Conservation (phyloP, 1,140 invertebrate genomes). For the Chrysopa pallens region DNA sequence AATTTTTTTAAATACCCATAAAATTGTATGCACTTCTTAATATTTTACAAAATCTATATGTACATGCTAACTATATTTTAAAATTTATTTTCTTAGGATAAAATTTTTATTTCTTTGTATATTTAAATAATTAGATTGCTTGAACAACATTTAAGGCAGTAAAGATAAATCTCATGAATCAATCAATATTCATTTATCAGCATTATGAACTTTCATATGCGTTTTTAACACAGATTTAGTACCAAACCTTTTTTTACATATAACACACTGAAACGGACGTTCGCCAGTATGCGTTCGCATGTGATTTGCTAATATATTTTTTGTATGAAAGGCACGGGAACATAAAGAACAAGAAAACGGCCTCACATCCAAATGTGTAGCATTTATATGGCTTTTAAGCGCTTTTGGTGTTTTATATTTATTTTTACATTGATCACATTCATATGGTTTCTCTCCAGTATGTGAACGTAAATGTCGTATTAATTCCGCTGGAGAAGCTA, state of each 20-base stretch:
- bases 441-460: not conserved
- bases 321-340: constrained; percentile 14
- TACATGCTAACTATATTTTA: no score
- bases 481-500: not conserved
- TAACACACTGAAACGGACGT: constrained; percentile 24
- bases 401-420: not conserved
- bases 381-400: not conserved
- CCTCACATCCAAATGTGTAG: constrained; percentile 6
- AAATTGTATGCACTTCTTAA: no score
- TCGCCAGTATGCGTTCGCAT: constrained; percentile 25
- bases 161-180: no score
- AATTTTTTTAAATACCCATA: no score
- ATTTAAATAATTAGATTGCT: no score
- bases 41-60: no score
- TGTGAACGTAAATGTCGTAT: not conserved
- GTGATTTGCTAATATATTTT: constrained; percentile 5
- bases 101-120: no score
- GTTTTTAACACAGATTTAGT: no score
- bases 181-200: no score
- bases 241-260: constrained; percentile 19
- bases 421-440: not conserved
- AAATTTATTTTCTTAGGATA: no score
- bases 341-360: constrained; percentile 13
- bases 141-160: no score
- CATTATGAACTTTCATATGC: no score